Percentiles rank a stretch among this genome's conserved stretches.
phyloP scores from a whole-genome alignment of 2,888 invertebrate genomes.

The Nemapogon koenigi region DNA sequence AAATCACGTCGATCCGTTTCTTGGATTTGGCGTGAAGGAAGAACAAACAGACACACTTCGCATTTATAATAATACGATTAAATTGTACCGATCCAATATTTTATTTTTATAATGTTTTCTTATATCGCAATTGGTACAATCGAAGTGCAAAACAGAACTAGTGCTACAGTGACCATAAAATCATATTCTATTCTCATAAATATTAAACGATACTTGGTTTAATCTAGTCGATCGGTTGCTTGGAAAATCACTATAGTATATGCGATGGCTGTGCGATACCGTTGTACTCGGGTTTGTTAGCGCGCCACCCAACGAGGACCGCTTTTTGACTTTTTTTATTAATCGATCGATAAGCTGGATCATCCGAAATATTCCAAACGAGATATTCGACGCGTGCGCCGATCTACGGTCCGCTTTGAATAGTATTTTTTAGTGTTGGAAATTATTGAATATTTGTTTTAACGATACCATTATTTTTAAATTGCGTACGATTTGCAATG shows the following conservation, averaged over 20 bases:
- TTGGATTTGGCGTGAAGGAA: no score
- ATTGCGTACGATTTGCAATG: no score
- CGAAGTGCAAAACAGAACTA: conserved; percentile 14
- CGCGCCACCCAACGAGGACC: conserved; percentile 9
- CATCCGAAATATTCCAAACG: conserved; percentile 10
- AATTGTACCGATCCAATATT: no score
- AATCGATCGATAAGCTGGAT: conserved; percentile 10
- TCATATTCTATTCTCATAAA: conserved; percentile 9
- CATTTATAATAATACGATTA: no score
- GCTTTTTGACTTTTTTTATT: conserved; percentile 5
- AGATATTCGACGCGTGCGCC: conserved; percentile 9
- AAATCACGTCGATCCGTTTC: no score
- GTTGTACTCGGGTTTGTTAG: conserved; percentile 10
- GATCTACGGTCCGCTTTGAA: conserved; percentile 1
- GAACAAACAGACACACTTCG: no score
- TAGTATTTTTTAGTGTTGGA: background rate
- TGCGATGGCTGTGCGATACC: conserved; percentile 10
- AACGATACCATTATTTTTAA: background rate
- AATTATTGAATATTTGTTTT: no score
- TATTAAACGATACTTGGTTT: conserved; percentile 8
- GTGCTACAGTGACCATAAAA: conserved; percentile 10
- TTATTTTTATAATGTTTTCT: no score
- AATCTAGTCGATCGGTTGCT: conserved; percentile 9
- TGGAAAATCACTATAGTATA: conserved; percentile 9
- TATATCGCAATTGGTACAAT: no score